Evolutionary conservation across 2,888 invertebrate species (phyloP), one percentile per base, ranked within the genome.

Genomic region (Lumbricus terrestris): DNA sequence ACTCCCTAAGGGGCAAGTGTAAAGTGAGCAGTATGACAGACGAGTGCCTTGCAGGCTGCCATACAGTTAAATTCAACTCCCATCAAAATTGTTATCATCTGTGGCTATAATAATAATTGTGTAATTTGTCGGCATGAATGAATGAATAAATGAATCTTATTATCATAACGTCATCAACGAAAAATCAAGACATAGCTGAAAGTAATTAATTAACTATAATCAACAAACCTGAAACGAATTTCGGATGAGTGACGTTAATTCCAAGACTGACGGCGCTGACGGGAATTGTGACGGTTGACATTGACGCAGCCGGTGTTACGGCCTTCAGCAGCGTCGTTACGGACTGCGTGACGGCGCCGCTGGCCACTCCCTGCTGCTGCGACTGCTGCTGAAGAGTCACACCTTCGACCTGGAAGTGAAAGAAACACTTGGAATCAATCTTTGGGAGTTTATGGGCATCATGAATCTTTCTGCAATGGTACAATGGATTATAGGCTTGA

Each of bases 261-360:
- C 69, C 93, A 69, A 69, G 69, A 69, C 69, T 69, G 35, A 90
- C 40, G 94, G 91, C 95, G 40, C 96, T 95, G 2, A 96, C 95
- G 1, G 96, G 96, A 47, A 96, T 96, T 11, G 96, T 96, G 20
- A 96, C 95, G 54, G 93, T 93, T 29, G 95, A 95, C 40, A 93
- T 90, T 85, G 93, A 93, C n/a, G 89, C 90, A 0, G 94, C 93
- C 88, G 95, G 95, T 3, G 96, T 94, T 88, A 96, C 96, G 0
- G 96, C 96, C 93, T 97, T 97, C 0, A 96, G 96, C 90, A 97
- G 94, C 0, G 96, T 96, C 0, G 96, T 96, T 11, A 96, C 96
- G 8, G 96, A 96, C 88, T 94, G 94, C 0, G 96, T 96, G 0
- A 96, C 96, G 6, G 95, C 92, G 34, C 85, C 35, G 85, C 34